These are phyloP conservation scores for Menura novaehollandiae DNA, from an alignment of 2,113 vertebrate genomes.

Conservation along the genomic window DNA sequence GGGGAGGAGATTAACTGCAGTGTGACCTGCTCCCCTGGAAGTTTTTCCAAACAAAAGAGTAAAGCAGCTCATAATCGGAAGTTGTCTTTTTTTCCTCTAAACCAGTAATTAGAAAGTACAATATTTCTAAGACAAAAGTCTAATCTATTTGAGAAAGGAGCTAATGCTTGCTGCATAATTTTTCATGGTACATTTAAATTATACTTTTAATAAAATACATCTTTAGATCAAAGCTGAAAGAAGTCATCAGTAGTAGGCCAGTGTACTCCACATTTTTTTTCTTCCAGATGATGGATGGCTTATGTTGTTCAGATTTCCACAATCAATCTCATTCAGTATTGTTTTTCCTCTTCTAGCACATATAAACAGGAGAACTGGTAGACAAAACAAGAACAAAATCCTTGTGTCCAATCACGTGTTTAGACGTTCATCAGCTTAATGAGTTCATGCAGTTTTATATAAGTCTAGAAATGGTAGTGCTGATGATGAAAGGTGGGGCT, in stretches of 20 bases:
- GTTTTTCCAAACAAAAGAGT: conserved; percentile 27
- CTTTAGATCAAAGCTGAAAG: conserved; percentile 80
- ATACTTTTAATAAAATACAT: conserved; percentile 84
- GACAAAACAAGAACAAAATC: conserved; percentile 72
- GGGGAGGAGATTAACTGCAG: conserved; percentile 12
- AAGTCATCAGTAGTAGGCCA: conserved; percentile 84
- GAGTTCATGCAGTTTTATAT: conserved; percentile 68
- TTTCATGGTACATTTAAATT: conserved; percentile 81
- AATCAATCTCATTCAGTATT: conserved; percentile 60
- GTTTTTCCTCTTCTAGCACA: conserved; percentile 66
- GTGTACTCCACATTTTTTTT: conserved; percentile 66
- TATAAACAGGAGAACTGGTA: conserved; percentile 71
- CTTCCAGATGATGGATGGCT: conserved; percentile 64
- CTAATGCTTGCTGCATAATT: conserved; percentile 78
- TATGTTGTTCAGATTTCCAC: conserved; percentile 62
- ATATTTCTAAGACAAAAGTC: conserved; percentile 74
- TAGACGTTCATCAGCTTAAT: conserved; percentile 70
- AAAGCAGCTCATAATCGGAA: conserved; percentile 65
- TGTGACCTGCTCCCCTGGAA: conserved; percentile 43
- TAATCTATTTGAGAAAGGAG: conserved; percentile 77
- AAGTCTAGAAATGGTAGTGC: conserved; percentile 67
- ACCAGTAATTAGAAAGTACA: conserved; percentile 70
- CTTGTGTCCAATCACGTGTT: conserved; percentile 64
- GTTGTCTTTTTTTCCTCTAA: conserved; percentile 42
- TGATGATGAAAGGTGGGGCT: conserved; percentile 48